A percentile compares a stretch with the other conserved stretches of the same genome.
Evolutionary conservation across 2,888 invertebrate species (phyloP).

Genomic region (Salpingus planirostris): DNA sequence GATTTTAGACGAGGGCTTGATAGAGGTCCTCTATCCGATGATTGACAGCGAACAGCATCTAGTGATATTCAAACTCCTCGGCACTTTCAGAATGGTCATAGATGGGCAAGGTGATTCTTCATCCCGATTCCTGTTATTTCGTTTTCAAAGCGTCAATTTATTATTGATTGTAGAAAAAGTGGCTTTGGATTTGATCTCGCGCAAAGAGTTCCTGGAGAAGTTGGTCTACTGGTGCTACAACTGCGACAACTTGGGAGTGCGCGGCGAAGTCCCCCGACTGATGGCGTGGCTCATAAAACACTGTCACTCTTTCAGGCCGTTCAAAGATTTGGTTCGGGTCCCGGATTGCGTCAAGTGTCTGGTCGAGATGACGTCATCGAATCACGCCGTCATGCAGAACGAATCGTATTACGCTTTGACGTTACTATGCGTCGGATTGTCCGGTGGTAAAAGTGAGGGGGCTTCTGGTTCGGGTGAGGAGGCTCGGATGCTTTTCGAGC

Average conservation of each 20-base stretch:
- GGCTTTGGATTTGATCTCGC: conserved; percentile 57
- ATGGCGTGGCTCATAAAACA: conserved; percentile 72
- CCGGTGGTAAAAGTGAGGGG: conserved; percentile 4
- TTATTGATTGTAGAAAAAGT: conserved; percentile 50
- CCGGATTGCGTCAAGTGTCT: conserved; percentile 66
- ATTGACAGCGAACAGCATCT: conserved; percentile 59
- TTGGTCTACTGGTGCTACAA: conserved; percentile 68
- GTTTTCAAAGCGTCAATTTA: not conserved
- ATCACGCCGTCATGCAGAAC: conserved; percentile 81
- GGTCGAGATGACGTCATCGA: conserved; percentile 73
- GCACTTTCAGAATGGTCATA: conserved; percentile 76
- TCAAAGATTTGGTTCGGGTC: conserved; percentile 42
- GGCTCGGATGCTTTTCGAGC: conserved; percentile 10
- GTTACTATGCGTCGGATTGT: conserved; percentile 45
- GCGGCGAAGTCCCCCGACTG: conserved; percentile 71
- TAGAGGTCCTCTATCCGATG: conserved; percentile 65
- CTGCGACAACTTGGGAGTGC: conserved; percentile 74
- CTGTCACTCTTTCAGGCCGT: conserved; percentile 44
- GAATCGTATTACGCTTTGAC: conserved; percentile 69
- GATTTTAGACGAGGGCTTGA: conserved; percentile 62
- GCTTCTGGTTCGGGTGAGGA: not conserved
- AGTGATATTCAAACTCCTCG: conserved; percentile 79
- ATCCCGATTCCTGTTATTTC: too few relatives aligned
- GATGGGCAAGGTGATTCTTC: conserved; percentile 62
- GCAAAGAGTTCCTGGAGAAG: conserved; percentile 54